Evolutionary conservation across 2,888 invertebrate genomes (phyloP), one percentile per base, ranked within the genome.

Genomic region (Dasysyrphus albostriatus): DNA sequence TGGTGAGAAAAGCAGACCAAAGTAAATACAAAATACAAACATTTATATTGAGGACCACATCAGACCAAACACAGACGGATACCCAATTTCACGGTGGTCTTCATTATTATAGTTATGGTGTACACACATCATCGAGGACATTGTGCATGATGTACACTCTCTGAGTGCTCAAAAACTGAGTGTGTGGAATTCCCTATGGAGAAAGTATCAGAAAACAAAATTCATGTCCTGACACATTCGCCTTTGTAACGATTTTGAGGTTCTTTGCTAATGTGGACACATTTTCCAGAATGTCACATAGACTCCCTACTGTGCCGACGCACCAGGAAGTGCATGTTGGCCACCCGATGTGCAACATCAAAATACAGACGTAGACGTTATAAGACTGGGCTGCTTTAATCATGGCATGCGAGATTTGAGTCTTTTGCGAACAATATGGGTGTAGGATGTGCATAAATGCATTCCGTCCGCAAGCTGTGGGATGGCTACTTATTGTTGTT

Each of bases 81-180:
- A 85, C 65, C 44, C 51, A 83, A 87, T 87, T 87, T 87, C 87
- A 87, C 78, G 87, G 87, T 87, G 87, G 87, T 87, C 87, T 79
- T 49, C 75, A 39, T 34, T 59, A 39, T 59, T 59, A 67, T n/a
- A 54, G 49, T 83, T 56, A 24, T 24, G 70, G 69, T 83, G 83
- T 79, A 87, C 87, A 87, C 87, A 87, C 78, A 87, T 83, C 78
- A 87, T 83, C 70, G 79, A 75, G 73, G 73, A 85, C 77, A 81
- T 84, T 84, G 73, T 81, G 8, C 59, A 24, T 32, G 8, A 32
- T 54, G 14, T 63, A 14, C 47, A 24, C 29, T 19, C 54, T 72
- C 19, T 80, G 69, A 59, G 67, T 75, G 49, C 63, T 83, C 74
- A 34, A 67, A 24, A 34, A 49, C 4, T 49, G 83, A 83, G 79